These are phyloP conservation scores for Papilio demoleus DNA, from an alignment of 2,888 invertebrate species.

Conservation along the genomic window DNA sequence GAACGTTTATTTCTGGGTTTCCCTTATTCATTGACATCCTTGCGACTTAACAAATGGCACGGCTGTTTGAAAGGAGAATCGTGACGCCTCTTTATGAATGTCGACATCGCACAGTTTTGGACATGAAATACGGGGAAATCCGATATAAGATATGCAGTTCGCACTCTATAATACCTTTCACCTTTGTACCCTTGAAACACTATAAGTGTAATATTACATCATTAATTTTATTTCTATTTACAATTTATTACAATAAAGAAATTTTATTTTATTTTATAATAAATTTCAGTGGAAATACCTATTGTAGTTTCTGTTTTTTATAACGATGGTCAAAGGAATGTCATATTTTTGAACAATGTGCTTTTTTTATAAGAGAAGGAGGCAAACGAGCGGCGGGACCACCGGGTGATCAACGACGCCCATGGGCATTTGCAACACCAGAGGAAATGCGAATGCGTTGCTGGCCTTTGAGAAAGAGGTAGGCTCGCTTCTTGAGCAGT, in stretches of 20 bases:
- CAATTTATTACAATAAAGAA: not conserved
- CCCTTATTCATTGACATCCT: slow-evolving; percentile 76
- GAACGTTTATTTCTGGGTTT: slow-evolving; percentile 69
- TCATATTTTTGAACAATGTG: not conserved
- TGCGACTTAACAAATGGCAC: slow-evolving; percentile 74
- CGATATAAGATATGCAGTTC: slow-evolving; percentile 50
- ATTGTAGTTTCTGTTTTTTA: not conserved
- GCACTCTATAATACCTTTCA: slow-evolving; percentile 42
- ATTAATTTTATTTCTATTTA: slow-evolving; percentile 30
- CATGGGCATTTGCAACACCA: too few relatives aligned
- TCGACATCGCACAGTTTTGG: slow-evolving; percentile 62
- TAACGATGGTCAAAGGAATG: not conserved
- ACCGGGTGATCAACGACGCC: too few relatives aligned
- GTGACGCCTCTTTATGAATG: slow-evolving; percentile 63
- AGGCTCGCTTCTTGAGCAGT: too few relatives aligned
- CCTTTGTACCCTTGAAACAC: slow-evolving; percentile 46
- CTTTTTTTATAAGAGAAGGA: too few relatives aligned
- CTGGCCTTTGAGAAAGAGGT: too few relatives aligned
- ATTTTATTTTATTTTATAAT: not conserved
- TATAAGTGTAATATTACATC: slow-evolving; percentile 35
- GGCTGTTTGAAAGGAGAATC: slow-evolving; percentile 77
- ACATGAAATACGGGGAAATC: slow-evolving; percentile 67
- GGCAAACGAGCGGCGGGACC: too few relatives aligned
- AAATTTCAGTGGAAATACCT: slow-evolving; percentile 16
- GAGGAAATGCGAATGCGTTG: too few relatives aligned